These are phyloP conservation scores for Scytalopus superciliaris DNA, from an alignment of 2,113 vertebrate genomes.

Conservation along the genomic window DNA sequence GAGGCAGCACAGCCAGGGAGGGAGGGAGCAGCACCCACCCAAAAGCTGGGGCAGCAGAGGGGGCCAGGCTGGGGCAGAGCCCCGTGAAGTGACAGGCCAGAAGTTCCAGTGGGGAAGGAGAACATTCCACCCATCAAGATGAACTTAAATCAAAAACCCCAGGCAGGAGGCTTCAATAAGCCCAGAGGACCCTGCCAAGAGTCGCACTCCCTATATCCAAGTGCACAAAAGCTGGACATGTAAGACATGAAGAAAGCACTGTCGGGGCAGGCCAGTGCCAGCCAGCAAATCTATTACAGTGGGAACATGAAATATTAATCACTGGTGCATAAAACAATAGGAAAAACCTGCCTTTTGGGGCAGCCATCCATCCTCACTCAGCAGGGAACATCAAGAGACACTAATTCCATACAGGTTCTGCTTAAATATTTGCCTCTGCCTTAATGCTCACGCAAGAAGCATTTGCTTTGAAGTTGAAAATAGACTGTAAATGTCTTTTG, in stretches of 20 bases:
- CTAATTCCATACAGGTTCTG: constrained; percentile 59
- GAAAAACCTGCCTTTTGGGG: constrained; percentile 54
- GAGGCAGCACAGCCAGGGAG: background rate
- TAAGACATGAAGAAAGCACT: constrained; percentile 9
- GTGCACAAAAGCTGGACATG: constrained; percentile 3
- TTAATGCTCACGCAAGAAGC: constrained; percentile 44
- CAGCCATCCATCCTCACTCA: constrained; percentile 60
- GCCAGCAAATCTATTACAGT: background rate
- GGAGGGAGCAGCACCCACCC: background rate
- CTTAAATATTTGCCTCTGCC: constrained; percentile 70
- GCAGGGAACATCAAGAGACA: constrained; percentile 46
- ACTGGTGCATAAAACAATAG: constrained; percentile 46
- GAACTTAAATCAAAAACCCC: background rate
- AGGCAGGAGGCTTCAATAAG: background rate
- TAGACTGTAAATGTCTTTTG: constrained; percentile 60
- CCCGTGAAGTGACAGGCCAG: rapidly evolving
- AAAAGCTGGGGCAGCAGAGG: background rate
- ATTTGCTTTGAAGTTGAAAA: constrained; percentile 73
- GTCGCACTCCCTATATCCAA: background rate
- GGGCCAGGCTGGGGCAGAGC: background rate
- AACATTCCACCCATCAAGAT: background rate
- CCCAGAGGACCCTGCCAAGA: constrained; percentile 20
- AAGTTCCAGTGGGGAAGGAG: background rate
- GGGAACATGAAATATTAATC: constrained; percentile 61
- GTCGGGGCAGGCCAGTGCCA: constrained; percentile 42